These are phyloP conservation scores for Pelosia muscerda DNA, from an alignment of 2,888 invertebrate genomes.

Conservation along the genomic window DNA sequence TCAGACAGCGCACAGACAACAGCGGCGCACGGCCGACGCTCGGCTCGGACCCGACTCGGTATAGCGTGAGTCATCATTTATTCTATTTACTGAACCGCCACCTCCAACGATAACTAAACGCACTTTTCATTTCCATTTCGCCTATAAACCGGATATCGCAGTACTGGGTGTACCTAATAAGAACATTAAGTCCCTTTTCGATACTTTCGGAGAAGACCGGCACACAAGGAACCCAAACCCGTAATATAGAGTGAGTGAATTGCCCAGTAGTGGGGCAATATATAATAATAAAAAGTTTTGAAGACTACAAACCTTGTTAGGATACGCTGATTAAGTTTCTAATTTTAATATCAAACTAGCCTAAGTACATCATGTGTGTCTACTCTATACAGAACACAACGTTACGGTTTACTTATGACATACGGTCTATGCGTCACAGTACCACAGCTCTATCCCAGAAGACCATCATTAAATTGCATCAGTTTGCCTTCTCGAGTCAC, in stretches of 20 bases:
- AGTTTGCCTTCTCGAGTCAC: no score
- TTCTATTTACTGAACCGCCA: no score
- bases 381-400: not conserved
- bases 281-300: not conserved
- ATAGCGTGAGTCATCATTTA: no score
- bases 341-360: no score
- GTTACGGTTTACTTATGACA: not conserved
- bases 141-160: not conserved
- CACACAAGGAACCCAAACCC: not conserved
- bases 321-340: not conserved
- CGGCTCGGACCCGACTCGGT: no score
- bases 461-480: no score
- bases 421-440: no score
- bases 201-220: not conserved
- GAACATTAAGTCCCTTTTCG: not conserved
- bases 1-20: no score
- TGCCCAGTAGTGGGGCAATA: not conserved
- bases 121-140: not conserved
- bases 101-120: not conserved
- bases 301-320: not conserved
- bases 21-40: no score
- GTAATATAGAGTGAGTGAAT: no score
- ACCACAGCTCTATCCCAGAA: not conserved
- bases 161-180: not conserved
- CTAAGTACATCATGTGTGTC: not conserved